Base-by-base conservation (phyloP, 2,888 invertebrate genomes). In the Lepidochrysops patricia region DNA sequence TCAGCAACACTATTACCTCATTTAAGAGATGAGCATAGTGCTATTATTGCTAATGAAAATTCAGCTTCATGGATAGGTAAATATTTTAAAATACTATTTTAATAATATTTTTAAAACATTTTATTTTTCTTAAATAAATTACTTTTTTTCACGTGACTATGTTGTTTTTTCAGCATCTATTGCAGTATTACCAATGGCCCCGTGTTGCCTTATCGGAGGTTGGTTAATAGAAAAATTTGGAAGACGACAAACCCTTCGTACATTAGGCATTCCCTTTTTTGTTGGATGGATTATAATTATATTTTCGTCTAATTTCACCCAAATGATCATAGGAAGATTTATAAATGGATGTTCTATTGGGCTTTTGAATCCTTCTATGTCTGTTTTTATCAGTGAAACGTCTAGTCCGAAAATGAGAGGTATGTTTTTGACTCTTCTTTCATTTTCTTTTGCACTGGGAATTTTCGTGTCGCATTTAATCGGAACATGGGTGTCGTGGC, bases 281-380 rank as follows among this genome's bases (percentile, higher is more conserved):
- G 32, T 54, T 12, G 54, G 54, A 19, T 54, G 54, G 54, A n/a
- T 54, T 19, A 54, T 54, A 9, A 54, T 54, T 12, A 19, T 29
- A 32, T 54, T 29, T 54, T 29, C 54, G 1, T 29, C 54, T 2
- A 54, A 54, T 29, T 32, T 32, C 15, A 54, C 54, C 15, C 54
- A 54, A 29, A 54, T 54, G 54, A 27, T 54, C 19, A 54, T 54
- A 13, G 54, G 54, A 19, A 54, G 54, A 32, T 54, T 54, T 54
- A 29, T 54, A 54, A 54, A 54, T 19, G 54, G 54, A 15, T 29
- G 29, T 19, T 54, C 54, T 1, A 54, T 54, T 15, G 54, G 54
- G 5, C 12, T 54, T 32, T 7, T 54, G 6, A 54, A 54, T 12
- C 54, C 54, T 12, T 54, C 29, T 19, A 54, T 54, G 54, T 54